Evolutionary conservation across 2,888 invertebrate species (phyloP), one percentile per base, ranked within the genome.

Genomic region (Cinara cedri): DNA sequence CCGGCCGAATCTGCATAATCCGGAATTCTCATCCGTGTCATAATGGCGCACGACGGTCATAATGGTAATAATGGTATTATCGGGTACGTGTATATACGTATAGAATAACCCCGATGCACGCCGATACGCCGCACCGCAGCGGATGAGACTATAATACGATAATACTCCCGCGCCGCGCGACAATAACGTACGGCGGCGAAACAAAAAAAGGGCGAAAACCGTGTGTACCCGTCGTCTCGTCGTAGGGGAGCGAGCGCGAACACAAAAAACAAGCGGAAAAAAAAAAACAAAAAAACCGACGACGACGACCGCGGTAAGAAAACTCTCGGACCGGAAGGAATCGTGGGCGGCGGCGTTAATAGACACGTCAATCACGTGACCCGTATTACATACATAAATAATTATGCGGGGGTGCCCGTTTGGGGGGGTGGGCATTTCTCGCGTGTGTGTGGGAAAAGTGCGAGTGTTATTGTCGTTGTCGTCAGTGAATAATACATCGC

Each of bases 351-450:
- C 57, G 76, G 65, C 26, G 68, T 68, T 78, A 78, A 78, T 78
- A 78, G 60, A 70, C 78, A 51, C 49, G 78, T 78, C 78, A 78
- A 78, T 78, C 78, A 78, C 63, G n/a, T 51, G 46, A 1, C 65
- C 63, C 46, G 24, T 21, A 68, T 68, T 49, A 51, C 11, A 42
- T 72, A 51, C 54, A 51, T 57, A 54, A 10, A 19, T n/a, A 68
- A 34, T 6, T 44, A 26, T 21, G 14, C 49, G 42, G 55, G 34
- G 6, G 49, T 19, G 14, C 6, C 1, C n/a, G 8, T 11, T 0
- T 46, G 14, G 14, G 26, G 19, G n/a, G 24, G 26, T 21, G 11
- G 16, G 16, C 16, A n/a, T n/a, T n/a, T n/a, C n/a, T n/a, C n/a
- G n/a, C n/a, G n/a, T n/a, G n/a, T n/a, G 71, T 14, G 57, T 24